Evolutionary conservation across 1,140 invertebrate genomes (phyloP).

Genomic region (Formica selysi): DNA sequence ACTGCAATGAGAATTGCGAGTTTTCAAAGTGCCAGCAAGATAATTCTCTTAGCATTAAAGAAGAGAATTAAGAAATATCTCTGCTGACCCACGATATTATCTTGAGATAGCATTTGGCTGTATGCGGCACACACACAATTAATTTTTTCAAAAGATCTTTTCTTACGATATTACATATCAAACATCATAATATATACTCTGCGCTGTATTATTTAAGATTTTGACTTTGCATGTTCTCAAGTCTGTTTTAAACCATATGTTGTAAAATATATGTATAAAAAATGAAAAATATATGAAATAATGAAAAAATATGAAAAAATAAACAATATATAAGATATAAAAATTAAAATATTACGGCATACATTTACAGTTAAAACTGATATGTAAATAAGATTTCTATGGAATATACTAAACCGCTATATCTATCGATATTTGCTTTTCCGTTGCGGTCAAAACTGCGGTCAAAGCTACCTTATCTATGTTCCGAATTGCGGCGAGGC

Average conservation of each 20-base stretch:
- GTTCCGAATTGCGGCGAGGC: constrained; percentile 30
- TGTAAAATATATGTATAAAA: not conserved
- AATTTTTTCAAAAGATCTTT: not conserved
- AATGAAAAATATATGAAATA: no score
- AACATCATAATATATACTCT: no score
- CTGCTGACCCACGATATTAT: not conserved
- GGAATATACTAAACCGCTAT: not conserved
- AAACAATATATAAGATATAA: not conserved
- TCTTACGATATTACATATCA: no score
- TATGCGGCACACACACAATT: not conserved
- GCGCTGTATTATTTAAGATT: not conserved
- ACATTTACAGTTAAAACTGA: not conserved
- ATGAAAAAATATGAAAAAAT: no score
- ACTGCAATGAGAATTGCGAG: constrained; percentile 27
- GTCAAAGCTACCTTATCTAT: constrained; percentile 48
- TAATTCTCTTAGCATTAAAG: constrained; percentile 10
- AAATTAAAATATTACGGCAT: not conserved
- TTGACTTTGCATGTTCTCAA: not conserved
- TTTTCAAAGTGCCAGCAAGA: not conserved
- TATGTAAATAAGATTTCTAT: constrained; percentile 21
- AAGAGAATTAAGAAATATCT: constrained; percentile 9
- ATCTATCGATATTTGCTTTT: constrained; percentile 5
- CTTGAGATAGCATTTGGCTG: not conserved
- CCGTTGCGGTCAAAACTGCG: constrained; percentile 14
- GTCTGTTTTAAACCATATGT: not conserved